A percentile compares a stretch with the other conserved stretches of the same genome.
These are phyloP conservation scores for Anniella stebbinsi DNA, from an alignment of 2,797 vertebrate species.

Conservation along the genomic window DNA sequence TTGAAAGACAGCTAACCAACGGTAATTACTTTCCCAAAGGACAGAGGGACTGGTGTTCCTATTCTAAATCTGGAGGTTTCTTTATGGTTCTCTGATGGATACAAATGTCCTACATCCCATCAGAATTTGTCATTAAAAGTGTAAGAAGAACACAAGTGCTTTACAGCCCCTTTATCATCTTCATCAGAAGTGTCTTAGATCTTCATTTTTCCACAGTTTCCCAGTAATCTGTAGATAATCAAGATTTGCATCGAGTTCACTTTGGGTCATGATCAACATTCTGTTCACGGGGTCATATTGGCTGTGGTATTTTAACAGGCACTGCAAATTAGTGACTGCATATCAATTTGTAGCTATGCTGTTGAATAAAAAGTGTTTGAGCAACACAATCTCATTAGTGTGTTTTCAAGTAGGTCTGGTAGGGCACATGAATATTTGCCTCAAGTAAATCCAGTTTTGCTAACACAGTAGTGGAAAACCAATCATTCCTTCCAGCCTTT, in stretches of 20 bases:
- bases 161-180: neutral
- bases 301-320: neutral
- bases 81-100: neutral
- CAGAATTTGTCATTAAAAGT: neutral
- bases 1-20: neutral
- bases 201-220: neutral
- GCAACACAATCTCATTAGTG: neutral
- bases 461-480: neutral
- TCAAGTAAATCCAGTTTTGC: neutral
- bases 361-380: neutral
- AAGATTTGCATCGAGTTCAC: neutral
- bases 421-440: neutral
- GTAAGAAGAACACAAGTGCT: neutral
- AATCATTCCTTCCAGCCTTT: neutral
- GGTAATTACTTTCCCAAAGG: neutral
- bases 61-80: conserved; percentile 9
- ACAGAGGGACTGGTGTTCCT: neutral
- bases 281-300: neutral
- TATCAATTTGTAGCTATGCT: neutral
- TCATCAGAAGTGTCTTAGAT: neutral
- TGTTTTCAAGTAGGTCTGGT: neutral
- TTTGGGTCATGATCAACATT: neutral
- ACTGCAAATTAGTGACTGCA: neutral
- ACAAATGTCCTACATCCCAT: neutral
- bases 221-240: neutral